These are phyloP conservation scores for Siphlonurus alternatus DNA, from an alignment of 2,888 invertebrate genomes.

Conservation along the genomic window DNA sequence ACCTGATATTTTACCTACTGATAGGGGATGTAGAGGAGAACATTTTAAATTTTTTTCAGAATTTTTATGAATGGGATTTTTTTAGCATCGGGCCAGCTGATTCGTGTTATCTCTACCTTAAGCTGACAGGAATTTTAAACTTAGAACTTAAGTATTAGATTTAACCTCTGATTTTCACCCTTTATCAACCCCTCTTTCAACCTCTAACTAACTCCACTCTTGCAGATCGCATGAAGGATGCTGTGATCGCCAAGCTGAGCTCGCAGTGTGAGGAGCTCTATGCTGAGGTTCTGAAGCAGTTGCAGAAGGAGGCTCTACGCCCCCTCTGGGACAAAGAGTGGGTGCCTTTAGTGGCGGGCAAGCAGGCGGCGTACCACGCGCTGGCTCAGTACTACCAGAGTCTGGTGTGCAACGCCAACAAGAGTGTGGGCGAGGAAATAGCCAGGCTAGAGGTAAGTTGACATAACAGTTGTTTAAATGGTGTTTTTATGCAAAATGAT, in stretches of 20 bases:
- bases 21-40: too few species aligned
- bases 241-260: slow-evolving; percentile 78
- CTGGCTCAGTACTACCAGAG: slow-evolving; percentile 83
- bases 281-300: slow-evolving; percentile 69
- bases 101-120: too few species aligned
- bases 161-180: too few species aligned
- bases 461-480: too few species aligned
- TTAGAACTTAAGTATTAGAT: too few species aligned
- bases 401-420: slow-evolving; percentile 56
- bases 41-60: too few species aligned
- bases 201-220: slow-evolving; percentile 14
- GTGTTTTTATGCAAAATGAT: too few species aligned
- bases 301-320: slow-evolving; percentile 69
- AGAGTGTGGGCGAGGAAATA: slow-evolving; percentile 80
- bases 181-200: too few species aligned
- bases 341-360: slow-evolving; percentile 54
- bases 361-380: slow-evolving; percentile 77
- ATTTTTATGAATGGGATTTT: too few species aligned
- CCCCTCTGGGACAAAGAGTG: slow-evolving; percentile 83
- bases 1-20: too few species aligned
- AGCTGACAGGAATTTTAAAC: too few species aligned
- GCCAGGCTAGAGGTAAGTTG: slow-evolving; percentile 48
- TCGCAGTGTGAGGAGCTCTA: slow-evolving; percentile 89
- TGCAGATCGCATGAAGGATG: slow-evolving; percentile 87
- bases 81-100: too few species aligned